phyloP scores from a whole-genome alignment of 1,140 invertebrate genomes.

The Carcinoscorpius rotundicauda region DNA sequence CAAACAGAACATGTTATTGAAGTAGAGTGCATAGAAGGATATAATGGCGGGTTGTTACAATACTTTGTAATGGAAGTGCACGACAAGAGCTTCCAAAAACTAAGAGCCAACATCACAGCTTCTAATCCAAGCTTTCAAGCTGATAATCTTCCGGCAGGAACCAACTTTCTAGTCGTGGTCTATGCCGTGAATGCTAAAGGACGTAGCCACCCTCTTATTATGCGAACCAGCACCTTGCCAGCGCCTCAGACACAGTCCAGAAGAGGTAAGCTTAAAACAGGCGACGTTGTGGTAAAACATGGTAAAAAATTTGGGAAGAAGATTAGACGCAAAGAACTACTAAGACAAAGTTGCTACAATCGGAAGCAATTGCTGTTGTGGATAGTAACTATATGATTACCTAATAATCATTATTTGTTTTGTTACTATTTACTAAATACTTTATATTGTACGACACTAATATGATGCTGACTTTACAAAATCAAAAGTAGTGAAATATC shows the following conservation, averaged over 20 bases:
- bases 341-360: no score
- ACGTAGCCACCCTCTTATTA: slow-evolving; percentile 56
- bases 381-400: no score
- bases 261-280: no score
- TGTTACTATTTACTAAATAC: no score
- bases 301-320: no score
- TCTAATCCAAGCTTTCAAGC: slow-evolving; percentile 38
- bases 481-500: no score
- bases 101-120: slow-evolving; percentile 16
- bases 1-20: slow-evolving; percentile 65
- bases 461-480: no score
- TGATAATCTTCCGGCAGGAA: slow-evolving; percentile 55
- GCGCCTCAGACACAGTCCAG: slow-evolving; percentile 52
- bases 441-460: no score
- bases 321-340: no score
- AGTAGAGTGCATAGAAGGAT: slow-evolving; percentile 61
- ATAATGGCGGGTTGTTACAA: slow-evolving; percentile 68
- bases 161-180: slow-evolving; percentile 45
- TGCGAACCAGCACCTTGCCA: slow-evolving; percentile 76
- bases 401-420: no score
- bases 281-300: no score
- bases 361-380: no score
- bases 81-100: slow-evolving; percentile 40
- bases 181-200: slow-evolving; percentile 24
- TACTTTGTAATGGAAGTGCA: slow-evolving; percentile 67